Evolutionary conservation across 2,888 invertebrate genomes (phyloP).

Genomic region (Drosophila quinaria): DNA sequence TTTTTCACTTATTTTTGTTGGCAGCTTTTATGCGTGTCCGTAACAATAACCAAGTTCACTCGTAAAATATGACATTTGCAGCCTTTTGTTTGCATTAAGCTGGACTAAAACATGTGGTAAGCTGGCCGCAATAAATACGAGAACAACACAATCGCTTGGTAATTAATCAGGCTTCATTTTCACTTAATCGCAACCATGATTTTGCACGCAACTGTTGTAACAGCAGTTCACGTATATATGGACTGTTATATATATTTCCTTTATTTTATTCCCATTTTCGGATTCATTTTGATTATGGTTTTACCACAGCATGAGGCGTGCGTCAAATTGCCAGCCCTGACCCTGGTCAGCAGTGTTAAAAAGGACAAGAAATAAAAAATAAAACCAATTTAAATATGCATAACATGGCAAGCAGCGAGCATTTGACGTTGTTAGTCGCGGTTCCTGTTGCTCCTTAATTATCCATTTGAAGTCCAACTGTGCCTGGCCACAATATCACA

Average conservation of each 20-base stretch:
- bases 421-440: constrained; percentile 39
- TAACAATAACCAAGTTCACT: constrained; percentile 49
- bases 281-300: constrained; percentile 36
- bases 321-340: constrained; percentile 28
- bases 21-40: constrained; percentile 39
- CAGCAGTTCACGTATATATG: constrained; percentile 11
- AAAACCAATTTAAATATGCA: constrained; percentile 76
- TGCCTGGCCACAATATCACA: constrained; percentile 28
- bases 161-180: constrained; percentile 79
- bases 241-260: constrained; percentile 26
- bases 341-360: constrained; percentile 24
- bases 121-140: constrained; percentile 8
- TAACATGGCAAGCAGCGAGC: constrained; percentile 47
- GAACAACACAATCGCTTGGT: constrained; percentile 33
- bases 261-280: constrained; percentile 55
- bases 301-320: constrained; percentile 40
- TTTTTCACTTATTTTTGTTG: constrained; percentile 17
- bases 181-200: constrained; percentile 76
- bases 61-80: constrained; percentile 68
- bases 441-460: constrained; percentile 57
- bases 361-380: constrained; percentile 37
- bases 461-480: constrained; percentile 73
- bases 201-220: constrained; percentile 67
- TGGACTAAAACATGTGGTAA: constrained; percentile 41
- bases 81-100: constrained; percentile 67